Conservation (phyloP, 2,888 invertebrate species). For the Polydrusus cervinus region DNA sequence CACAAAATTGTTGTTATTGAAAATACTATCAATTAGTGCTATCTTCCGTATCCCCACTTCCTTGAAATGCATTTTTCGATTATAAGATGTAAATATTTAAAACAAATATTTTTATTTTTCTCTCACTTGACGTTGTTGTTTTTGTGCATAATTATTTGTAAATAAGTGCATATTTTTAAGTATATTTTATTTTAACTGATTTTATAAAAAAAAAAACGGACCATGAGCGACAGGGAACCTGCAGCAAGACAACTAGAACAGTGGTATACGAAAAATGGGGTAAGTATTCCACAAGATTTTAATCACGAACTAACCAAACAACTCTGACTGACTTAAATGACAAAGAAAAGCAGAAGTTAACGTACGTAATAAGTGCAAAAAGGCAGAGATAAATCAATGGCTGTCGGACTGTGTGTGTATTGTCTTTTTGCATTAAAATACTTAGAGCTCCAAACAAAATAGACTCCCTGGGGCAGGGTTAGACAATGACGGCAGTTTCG, state of each 20-base stretch:
- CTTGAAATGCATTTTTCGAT: not conserved
- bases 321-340: too few species aligned
- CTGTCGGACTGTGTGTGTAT: too few species aligned
- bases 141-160: not conserved
- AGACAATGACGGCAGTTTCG: too few species aligned
- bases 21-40: conserved; percentile 9
- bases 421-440: too few species aligned
- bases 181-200: not conserved
- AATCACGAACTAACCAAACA: too few species aligned
- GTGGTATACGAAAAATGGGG: conserved; percentile 56
- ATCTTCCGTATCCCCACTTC: conserved; percentile 23
- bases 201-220: not conserved
- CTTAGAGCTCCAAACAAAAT: too few species aligned
- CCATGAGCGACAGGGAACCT: conserved; percentile 49
- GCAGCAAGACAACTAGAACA: conserved; percentile 55
- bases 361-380: too few species aligned
- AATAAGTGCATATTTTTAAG: not conserved
- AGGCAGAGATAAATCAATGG: too few species aligned
- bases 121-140: not conserved
- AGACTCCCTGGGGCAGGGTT: too few species aligned
- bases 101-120: not conserved
- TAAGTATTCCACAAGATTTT: conserved; percentile 19
- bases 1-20: not conserved
- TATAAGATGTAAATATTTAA: conserved; percentile 6
- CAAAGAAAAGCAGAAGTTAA: too few species aligned